Base-by-base conservation (phyloP, 2,888 invertebrate genomes). In the Conchocele bisecta region DNA sequence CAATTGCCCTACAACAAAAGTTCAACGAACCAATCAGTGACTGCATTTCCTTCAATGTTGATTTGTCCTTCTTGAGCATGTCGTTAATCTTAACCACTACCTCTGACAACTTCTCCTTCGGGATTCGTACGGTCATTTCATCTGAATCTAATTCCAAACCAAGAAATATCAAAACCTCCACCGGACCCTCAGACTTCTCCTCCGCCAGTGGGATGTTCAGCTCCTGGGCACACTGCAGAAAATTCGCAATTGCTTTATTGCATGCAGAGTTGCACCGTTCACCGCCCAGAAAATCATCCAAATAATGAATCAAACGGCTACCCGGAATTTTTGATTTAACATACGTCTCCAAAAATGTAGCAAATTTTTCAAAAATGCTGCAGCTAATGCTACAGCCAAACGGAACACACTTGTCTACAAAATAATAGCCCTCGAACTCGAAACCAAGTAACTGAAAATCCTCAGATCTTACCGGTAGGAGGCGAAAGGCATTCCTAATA, bases 311-410 rank as follows among this genome's bases (percentile, higher is more conserved):
- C 24, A 56, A n/a, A 20, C 9, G 29, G 13, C 15, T 13, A 6
- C 24, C 17, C 26, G 15, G 15, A 15, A 44, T 2, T 3, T 15
- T 6, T 17, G 26, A 1, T 29, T 29, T 28, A n/a, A 63, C 60
- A 20, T 2, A 3, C 41, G 29, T 53, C 37, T 70, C 65, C 24
- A 77, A 46, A 56, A 75, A 75, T 3, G 67, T 56, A 9, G 71
- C 37, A 67, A 67, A 71, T 44, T 63, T 71, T 44, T 75, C 67
- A 59, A 71, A 75, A 6, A 35, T 20, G 11, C 57, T 13, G 44
- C 71, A 67, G 0, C 50, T 56, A 13, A 71, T 35, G 22, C 51
- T 57, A 46, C 58, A 58, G 4, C 63, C 73, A 31, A 73, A 41
- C 1, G 76, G 69, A 1, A 76, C 63, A 63, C n/a, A n/a, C n/a